Evolutionary conservation across 1,140 invertebrate genomes (phyloP).

Genomic region (Tachypleus tridentatus): DNA sequence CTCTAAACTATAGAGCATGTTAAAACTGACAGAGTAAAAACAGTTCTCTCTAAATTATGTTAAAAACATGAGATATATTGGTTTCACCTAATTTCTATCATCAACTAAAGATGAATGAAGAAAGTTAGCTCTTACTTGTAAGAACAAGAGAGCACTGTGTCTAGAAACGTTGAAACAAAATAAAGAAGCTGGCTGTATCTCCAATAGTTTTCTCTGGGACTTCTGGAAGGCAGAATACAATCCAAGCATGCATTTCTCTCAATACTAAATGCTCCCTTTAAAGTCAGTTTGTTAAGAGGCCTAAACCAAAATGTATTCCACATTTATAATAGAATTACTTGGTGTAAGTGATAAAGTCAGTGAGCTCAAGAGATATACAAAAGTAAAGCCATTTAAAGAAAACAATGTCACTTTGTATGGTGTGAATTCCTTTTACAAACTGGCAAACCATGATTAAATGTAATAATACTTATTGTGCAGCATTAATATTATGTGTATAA

Average conservation of each 20-base stretch:
- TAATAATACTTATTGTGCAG: no score
- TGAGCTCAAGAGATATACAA: no score
- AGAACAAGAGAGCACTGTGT: constrained; percentile 50
- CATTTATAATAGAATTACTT: no score
- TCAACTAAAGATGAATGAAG: constrained; percentile 3
- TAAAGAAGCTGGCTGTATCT: constrained; percentile 45
- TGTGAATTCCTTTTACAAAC: neutral
- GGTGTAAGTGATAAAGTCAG: no score
- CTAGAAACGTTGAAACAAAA: constrained; percentile 56
- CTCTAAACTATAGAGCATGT: no score
- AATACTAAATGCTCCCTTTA: constrained; percentile 63
- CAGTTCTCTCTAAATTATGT: no score
- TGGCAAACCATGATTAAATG: no score
- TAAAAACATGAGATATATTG: no score
- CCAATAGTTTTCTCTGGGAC: constrained; percentile 57
- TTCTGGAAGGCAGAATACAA: constrained; percentile 61
- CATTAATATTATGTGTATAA: no score
- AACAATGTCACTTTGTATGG: neutral
- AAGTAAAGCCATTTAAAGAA: neutral
- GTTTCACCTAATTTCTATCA: constrained; percentile 3
- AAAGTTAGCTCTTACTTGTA: constrained; percentile 43
- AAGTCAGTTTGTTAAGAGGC: constrained; percentile 54
- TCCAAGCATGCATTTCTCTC: constrained; percentile 79
- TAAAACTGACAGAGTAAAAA: no score
- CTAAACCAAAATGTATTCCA: constrained; percentile 34